A percentile compares a stretch with the other conserved stretches of the same genome.
Conservation (phyloP, 1,140 invertebrate genomes). For the Himalopsyche phryganea region DNA sequence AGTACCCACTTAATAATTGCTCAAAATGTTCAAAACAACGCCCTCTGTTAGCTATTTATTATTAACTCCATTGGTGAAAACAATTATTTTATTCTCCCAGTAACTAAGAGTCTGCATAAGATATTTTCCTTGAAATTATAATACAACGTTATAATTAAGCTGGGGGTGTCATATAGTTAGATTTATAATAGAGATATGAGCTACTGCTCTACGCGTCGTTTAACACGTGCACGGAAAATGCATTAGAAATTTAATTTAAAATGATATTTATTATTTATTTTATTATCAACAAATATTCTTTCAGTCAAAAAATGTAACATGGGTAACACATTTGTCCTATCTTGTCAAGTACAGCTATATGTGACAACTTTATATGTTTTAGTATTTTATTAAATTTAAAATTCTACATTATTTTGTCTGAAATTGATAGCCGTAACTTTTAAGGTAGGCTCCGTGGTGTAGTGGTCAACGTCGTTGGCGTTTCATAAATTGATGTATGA, state of each 20-base stretch:
- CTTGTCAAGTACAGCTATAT: too few relatives aligned
- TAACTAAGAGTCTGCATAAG: slow-evolving; percentile 1
- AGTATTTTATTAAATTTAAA: too few relatives aligned
- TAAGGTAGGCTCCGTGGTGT: too few relatives aligned
- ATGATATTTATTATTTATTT: background rate
- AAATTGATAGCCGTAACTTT: too few relatives aligned
- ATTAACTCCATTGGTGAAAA: slow-evolving; percentile 1
- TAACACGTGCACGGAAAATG: background rate
- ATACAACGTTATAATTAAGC: slow-evolving; percentile 30
- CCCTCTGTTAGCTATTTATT: slow-evolving; percentile 12
- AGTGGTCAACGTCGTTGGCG: too few relatives aligned
- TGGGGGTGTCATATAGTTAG: slow-evolving; percentile 20
- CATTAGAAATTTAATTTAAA: background rate
- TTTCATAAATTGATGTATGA: too few relatives aligned
- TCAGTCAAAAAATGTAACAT: too few relatives aligned
- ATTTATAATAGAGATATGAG: slow-evolving; percentile 23
- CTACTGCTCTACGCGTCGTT: slow-evolving; percentile 1
- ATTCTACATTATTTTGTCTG: too few relatives aligned
- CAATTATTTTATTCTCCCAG: slow-evolving; percentile 4
- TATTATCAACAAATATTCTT: too few relatives aligned
- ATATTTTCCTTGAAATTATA: slow-evolving; percentile 24
- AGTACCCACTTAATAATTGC: too few relatives aligned
- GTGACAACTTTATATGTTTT: too few relatives aligned
- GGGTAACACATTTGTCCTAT: too few relatives aligned
- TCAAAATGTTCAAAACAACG: background rate